Base-by-base conservation (phyloP, 2,797 vertebrate species). In the Cossypha dichroa region DNA sequence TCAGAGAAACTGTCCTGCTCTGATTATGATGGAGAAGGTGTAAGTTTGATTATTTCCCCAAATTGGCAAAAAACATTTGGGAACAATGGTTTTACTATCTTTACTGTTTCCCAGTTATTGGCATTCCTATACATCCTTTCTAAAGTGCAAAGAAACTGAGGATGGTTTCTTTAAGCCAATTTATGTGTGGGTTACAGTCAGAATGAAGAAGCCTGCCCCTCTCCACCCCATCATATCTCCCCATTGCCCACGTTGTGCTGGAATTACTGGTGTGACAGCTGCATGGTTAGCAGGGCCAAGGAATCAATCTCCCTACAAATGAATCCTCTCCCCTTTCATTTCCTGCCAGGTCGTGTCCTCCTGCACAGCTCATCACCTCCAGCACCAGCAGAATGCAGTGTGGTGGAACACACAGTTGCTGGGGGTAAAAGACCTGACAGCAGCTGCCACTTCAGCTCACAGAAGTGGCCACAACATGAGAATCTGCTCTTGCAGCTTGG, bases 381-480 rank as follows among this genome's bases (percentile, higher is more conserved):
- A n/a, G 21, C 0, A 33, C 2, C 12, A 73, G 48, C 59, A 89
- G 33, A 52, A 66, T 12, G 28, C 45, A 78, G 55, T 0, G 0
- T 34, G 40, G 34, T 48, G 36, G 51, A 78, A 40, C 52, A 75
- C 23, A 18, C 0, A 2, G 25, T 0, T 66, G 15, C 51, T 15
- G 19, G 38, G 43, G 34, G n/a, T 26, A 55, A 41, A 17, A 59
- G 45, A 29, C 34, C 80, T 58, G 62, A 72, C 34, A 83, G 56
- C 1, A 26, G 43, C 31, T 33, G 79, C 19, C 17, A 21, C 62
- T 81, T 62, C 36, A 68, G 34, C 64, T 78, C 66, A 80, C 9
- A 85, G 40, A 25, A 82, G 31, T 2, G 3, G 18, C 33, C 55
- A 34, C 3, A n/a, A 29, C 0, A 0, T n/a, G 55, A 69, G 45